These are phyloP conservation scores for Clarias batrachus DNA, from an alignment of 2,113 vertebrate species.

Conservation along the genomic window DNA sequence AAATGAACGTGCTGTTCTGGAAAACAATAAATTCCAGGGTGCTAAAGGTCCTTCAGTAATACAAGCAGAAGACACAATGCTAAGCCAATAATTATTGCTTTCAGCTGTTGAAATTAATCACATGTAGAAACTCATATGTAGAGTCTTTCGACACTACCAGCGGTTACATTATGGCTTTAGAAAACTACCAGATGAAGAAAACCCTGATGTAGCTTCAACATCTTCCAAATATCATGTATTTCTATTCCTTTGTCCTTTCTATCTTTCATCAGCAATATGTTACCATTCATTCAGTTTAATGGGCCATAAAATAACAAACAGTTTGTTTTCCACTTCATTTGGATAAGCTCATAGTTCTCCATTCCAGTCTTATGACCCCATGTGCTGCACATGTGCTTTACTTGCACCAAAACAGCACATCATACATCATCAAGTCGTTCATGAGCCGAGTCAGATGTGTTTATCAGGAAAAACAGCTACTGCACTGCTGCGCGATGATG, in stretches of 20 bases:
- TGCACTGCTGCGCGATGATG: background rate
- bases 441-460: background rate
- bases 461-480: background rate
- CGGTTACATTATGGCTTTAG: background rate
- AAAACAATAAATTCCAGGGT: background rate
- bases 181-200: background rate
- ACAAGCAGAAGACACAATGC: background rate
- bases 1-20: background rate
- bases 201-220: background rate
- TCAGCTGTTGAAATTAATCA: background rate
- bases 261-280: background rate
- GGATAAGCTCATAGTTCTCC: constrained; percentile 1
- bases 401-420: constrained; percentile 5
- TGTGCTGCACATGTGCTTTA: background rate
- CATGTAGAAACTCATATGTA: background rate
- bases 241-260: background rate
- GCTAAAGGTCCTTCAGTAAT: background rate
- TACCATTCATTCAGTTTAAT: background rate
- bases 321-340: background rate
- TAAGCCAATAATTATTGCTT: background rate
- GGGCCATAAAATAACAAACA: constrained; percentile 5
- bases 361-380: constrained; percentile 19
- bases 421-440: background rate
- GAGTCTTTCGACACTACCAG: background rate
- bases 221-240: no score